Percentiles rank a stretch among this genome's conserved stretches.
Evolutionary conservation across 2,113 vertebrate genomes (phyloP).

Genomic region (Capra hircus): DNA sequence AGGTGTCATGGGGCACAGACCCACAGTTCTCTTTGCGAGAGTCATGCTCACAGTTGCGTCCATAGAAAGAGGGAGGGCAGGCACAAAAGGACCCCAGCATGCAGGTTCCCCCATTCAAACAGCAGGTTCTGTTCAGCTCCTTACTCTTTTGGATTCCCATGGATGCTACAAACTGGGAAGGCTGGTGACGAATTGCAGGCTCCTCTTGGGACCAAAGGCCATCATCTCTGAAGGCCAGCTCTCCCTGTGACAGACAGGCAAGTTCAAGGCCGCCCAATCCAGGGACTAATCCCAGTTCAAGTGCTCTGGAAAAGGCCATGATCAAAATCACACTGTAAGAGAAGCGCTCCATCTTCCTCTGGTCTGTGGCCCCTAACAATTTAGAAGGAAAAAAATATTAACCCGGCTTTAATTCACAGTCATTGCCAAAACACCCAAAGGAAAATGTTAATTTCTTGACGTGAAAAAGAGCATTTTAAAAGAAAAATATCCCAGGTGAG

Average conservation of each 20-base stretch:
- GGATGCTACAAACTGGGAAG: conserved; percentile 2
- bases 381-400: not conserved
- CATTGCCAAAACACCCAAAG: not conserved
- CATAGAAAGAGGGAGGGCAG: conserved; percentile 78
- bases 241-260: not conserved
- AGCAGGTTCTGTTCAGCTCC: conserved; percentile 75
- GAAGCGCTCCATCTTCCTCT: conserved; percentile 25
- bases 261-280: not conserved
- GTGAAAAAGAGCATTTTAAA: not conserved
- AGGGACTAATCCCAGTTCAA: conserved; percentile 1
- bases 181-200: not conserved
- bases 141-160: conserved; percentile 42
- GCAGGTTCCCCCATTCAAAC: conserved; percentile 83
- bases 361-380: not conserved
- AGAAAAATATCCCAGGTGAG: not conserved
- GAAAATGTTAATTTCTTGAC: not conserved
- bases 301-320: not conserved
- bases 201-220: not conserved
- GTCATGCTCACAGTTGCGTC: conserved; percentile 81
- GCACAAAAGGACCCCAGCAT: conserved; percentile 85
- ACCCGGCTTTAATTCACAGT: not conserved
- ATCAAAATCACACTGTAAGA: conserved; percentile 45
- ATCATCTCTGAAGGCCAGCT: not conserved
- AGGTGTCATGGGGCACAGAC: conserved; percentile 71
- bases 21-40: conserved; percentile 74